Conservation (phyloP, 2,888 invertebrate genomes). For the Cataglyphis altisquamis region DNA sequence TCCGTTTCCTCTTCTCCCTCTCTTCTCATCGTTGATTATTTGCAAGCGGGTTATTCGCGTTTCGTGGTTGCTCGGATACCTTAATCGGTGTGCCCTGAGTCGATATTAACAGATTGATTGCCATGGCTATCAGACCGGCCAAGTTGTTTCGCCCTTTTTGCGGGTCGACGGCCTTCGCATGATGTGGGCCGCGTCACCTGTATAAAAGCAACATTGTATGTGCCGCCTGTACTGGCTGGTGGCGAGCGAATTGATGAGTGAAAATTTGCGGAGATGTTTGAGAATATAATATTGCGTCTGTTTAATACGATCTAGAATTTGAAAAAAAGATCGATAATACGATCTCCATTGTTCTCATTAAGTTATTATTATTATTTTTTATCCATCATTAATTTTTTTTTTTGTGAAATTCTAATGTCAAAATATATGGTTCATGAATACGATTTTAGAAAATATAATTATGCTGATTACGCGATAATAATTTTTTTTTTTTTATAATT, state of each 20-base stretch:
- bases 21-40: conserved; percentile 42
- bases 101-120: conserved; percentile 60
- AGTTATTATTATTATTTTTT: not conserved
- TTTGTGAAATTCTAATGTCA: not conserved
- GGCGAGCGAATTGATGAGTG: conserved; percentile 11
- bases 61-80: conserved; percentile 42
- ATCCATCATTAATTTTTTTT: not conserved
- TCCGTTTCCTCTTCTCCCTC: conserved; percentile 1
- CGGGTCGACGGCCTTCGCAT: conserved; percentile 53
- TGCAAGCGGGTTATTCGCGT: conserved; percentile 47
- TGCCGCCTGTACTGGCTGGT: not conserved
- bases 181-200: conserved; percentile 54
- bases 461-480: not conserved
- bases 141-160: conserved; percentile 58
- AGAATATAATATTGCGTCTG: not conserved
- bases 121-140: conserved; percentile 47
- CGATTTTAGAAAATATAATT: not conserved
- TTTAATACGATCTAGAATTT: not conserved
- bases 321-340: too few relatives aligned
- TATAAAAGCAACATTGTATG: conserved; percentile 54
- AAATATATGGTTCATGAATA: not conserved
- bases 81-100: conserved; percentile 50
- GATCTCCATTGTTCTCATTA: not conserved
- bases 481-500: not conserved
- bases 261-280: conserved; percentile 25